A percentile compares a stretch with the other conserved stretches of the same genome.
These are phyloP conservation scores for Anabacerthia variegaticeps DNA, from an alignment of 2,797 vertebrate species.

Conservation along the genomic window DNA sequence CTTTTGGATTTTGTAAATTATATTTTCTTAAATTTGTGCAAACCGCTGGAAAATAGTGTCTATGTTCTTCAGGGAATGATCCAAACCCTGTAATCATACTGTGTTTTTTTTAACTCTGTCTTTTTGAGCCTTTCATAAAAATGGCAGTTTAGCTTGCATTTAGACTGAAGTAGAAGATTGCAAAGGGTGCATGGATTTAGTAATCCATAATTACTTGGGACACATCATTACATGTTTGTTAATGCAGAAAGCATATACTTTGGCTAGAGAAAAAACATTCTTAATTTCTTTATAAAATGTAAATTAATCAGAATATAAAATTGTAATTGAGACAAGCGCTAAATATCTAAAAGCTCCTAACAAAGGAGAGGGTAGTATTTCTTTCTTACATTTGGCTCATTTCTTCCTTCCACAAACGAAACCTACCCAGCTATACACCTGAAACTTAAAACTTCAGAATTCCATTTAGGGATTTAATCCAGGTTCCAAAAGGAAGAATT, in stretches of 20 bases:
- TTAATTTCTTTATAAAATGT: not conserved
- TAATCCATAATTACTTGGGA: not conserved
- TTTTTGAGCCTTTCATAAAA: conserved; percentile 8
- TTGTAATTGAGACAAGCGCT: not conserved
- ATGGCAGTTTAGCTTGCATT: not conserved
- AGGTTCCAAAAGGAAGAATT: conserved; percentile 7
- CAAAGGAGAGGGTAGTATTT: not conserved
- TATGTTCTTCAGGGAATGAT: not conserved
- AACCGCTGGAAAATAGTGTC: not conserved
- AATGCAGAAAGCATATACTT: conserved; percentile 26
- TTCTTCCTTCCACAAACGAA: conserved; percentile 21
- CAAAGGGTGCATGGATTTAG: not conserved
- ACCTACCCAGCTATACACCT: not conserved
- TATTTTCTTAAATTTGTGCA: conserved; percentile 4
- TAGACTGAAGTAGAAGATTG: not conserved
- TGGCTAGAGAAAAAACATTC: not conserved
- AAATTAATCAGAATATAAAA: conserved; percentile 31
- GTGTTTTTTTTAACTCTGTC: not conserved
- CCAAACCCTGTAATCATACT: not conserved
- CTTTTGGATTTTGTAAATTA: not conserved
- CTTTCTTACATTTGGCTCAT: not conserved
- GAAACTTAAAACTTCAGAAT: conserved; percentile 18
- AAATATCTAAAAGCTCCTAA: not conserved
- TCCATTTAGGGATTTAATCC: conserved; percentile 1
- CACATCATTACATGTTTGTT: not conserved